A percentile compares a stretch with the other conserved stretches of the same genome.
Conservation (phyloP, 2,888 invertebrate genomes). For the Oxyteleia sp. region DNA sequence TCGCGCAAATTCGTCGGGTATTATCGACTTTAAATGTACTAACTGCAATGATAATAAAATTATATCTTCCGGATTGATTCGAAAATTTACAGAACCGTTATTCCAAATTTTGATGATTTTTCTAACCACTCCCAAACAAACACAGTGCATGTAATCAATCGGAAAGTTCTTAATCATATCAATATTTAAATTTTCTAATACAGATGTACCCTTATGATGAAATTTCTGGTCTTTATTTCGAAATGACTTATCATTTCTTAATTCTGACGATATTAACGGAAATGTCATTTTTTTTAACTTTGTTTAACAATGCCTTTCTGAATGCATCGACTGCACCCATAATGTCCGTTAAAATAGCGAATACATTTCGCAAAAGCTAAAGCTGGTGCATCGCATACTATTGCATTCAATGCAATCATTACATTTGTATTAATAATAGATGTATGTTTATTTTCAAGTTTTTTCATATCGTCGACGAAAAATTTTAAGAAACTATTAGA, state of each 20-base stretch:
- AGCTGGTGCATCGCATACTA: too few relatives aligned
- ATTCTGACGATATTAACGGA: neutral
- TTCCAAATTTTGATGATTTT: neutral
- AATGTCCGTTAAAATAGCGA: neutral
- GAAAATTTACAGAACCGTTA: neutral
- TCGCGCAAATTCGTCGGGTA: neutral
- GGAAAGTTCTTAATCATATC: conserved; percentile 10
- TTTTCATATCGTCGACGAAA: neutral
- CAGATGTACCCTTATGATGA: neutral
- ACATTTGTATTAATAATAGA: neutral
- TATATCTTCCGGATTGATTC: neutral
- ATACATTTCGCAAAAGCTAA: neutral
- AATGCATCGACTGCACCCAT: neutral
- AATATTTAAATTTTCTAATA: conserved; percentile 8
- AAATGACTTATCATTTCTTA: neutral
- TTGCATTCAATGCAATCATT: neutral
- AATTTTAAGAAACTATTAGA: neutral
- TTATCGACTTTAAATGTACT: neutral
- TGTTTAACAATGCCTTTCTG: neutral
- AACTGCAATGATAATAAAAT: neutral
- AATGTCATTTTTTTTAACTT: neutral
- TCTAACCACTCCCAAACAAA: conserved; percentile 6
- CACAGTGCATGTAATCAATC: neutral
- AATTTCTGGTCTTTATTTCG: neutral
- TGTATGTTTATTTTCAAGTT: neutral